Base-by-base conservation (phyloP, 2,113 vertebrate species). In the Dromiciops gliroides region DNA sequence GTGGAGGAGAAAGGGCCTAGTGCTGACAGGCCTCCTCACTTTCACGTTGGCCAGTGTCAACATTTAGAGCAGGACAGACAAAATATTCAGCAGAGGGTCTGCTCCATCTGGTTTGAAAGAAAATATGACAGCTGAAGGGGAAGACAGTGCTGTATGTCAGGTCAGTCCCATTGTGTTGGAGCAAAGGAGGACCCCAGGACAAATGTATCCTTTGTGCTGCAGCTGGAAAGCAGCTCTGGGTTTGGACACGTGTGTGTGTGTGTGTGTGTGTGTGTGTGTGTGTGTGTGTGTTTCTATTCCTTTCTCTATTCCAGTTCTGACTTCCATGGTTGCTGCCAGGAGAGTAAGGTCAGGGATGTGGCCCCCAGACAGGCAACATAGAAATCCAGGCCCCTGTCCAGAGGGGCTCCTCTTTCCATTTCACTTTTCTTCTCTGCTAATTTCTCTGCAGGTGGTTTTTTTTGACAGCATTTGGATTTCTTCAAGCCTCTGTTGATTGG, bases 211-310 rank as follows among this genome's bases (percentile, higher is more conserved):
- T 97, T 98, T 98, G 93, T 98, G 97, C 96, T 97, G 97, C 98
- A 98, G 98, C 98, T 98, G 98, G 97, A 98, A 98, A 98, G 96
- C 95, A 96, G 98, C 98, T 98, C 98, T 98, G 97, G 97, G 98
- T 97, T 98, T 98, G 92, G 96, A 98, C 96, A 97, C 97, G 98
- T 98, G 97, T n/a, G n/a, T n/a, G n/a, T n/a, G n/a, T n/a, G n/a
- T n/a, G n/a, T n/a, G n/a, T n/a, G n/a, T n/a, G n/a, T n/a, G n/a
- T n/a, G n/a, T n/a, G n/a, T n/a, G n/a, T n/a, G n/a, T n/a, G n/a
- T n/a, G n/a, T n/a, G n/a, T n/a, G n/a, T n/a, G n/a, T n/a, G n/a
- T n/a, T 95, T 90, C 92, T 95, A 51, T 90, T 95, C 90, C 91
- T 96, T 91, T 94, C 94, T 95, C 48, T 89, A 98, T 98, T 98